Evolutionary conservation across 2,797 vertebrate genomes (phyloP).

Genomic region (Chaunax sp.): DNA sequence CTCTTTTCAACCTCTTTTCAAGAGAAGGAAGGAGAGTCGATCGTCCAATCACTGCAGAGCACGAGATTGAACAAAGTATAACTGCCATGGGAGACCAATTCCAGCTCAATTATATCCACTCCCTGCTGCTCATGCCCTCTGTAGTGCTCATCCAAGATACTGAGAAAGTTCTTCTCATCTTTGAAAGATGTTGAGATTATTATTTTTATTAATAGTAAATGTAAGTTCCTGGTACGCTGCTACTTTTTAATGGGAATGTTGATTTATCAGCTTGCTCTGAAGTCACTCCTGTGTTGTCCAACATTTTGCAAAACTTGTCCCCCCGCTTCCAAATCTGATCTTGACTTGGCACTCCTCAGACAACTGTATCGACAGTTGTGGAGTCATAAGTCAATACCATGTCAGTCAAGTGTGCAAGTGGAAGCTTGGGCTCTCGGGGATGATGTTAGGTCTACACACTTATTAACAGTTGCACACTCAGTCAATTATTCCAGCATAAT

Average conservation of each 20-base stretch:
- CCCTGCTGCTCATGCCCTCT: slow-evolving; percentile 83
- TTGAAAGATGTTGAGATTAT: slow-evolving; percentile 78
- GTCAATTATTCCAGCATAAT: slow-evolving; percentile 17
- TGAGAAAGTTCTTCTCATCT: slow-evolving; percentile 77
- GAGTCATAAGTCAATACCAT: slow-evolving; percentile 57
- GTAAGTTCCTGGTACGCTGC: slow-evolving; percentile 44
- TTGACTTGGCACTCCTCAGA: slow-evolving; percentile 15
- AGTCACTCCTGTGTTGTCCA: slow-evolving; percentile 20
- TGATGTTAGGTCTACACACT: slow-evolving; percentile 1
- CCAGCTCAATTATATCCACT: slow-evolving; percentile 87
- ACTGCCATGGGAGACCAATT: slow-evolving; percentile 85
- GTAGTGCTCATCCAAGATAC: slow-evolving; percentile 72
- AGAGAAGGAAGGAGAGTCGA: slow-evolving; percentile 63
- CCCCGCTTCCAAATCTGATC: slow-evolving; percentile 20
- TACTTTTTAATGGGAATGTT: slow-evolving; percentile 49
- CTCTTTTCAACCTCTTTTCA: slow-evolving; percentile 71
- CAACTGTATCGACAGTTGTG: slow-evolving; percentile 61
- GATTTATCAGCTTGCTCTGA: slow-evolving; percentile 30
- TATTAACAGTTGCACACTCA: slow-evolving; percentile 1
- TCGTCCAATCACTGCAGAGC: slow-evolving; percentile 72
- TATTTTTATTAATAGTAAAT: slow-evolving; percentile 77
- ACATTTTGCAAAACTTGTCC: slow-evolving; percentile 35
- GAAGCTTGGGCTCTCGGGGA: slow-evolving; percentile 29
- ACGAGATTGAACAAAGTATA: slow-evolving; percentile 81
- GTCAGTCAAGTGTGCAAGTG: slow-evolving; percentile 57